Evolutionary conservation across 2,888 invertebrate species (phyloP), one percentile per base, ranked within the genome.

Genomic region (Euproctis similis): DNA sequence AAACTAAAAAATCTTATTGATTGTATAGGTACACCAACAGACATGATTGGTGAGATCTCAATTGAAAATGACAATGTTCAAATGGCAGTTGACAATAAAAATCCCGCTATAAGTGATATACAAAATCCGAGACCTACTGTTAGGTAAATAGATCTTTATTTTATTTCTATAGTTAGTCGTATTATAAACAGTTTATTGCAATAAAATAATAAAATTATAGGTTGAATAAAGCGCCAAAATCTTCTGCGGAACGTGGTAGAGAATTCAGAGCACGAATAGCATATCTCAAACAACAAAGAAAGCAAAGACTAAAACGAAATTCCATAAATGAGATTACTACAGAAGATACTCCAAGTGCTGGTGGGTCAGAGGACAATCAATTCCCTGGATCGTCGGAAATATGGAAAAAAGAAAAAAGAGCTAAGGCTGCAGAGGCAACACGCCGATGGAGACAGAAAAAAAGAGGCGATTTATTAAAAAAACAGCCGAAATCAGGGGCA

Each of bases 401-500:
- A 34, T 43, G 30, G 35, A 25, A 13, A 37, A 32, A 37, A 34
- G 41, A 42, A 30, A 39, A 36, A 30, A 42, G 34, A 38, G 36
- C 41, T 34, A 42, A 27, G 30, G 34, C 38, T 28, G 38, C 36
- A 33, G 36, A 41, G 22, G 36, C 44, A 30, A 47, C 47, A 27
- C 39, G 42, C 19, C 36, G 41, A 28, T 42, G 41, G 44, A 39
- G 42, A 30, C 30, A 41, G 30, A 47, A 14, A 36, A 41, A 41
- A 28, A 37, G 17, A 34, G 34, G 21, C 12, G 36, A 20, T 19
- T 30, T 21, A 28, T 24, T 25, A 34, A 43, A 39, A 26, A 34
- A 42, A 38, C 39, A 34, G 33, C 36, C 45, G 30, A 46, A 46
- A 42, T 42, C 42, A 32, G 37, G 38, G 34, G 44, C 48, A 28